Percentiles rank a stretch among this genome's conserved stretches.
Conservation (phyloP, 2,113 vertebrate species). For the Tretioscincus oriximinensis region DNA sequence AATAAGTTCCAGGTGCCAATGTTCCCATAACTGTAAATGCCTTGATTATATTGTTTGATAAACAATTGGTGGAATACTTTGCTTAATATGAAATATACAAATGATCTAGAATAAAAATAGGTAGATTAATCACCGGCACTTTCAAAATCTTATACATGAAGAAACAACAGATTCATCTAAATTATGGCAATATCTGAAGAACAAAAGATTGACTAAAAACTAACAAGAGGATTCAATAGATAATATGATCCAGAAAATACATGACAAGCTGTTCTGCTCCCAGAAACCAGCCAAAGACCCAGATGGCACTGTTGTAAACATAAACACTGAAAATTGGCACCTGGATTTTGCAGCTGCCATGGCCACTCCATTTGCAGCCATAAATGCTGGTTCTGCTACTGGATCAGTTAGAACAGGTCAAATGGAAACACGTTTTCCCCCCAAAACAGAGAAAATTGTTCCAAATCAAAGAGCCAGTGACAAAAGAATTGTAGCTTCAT, state of each 20-base stretch:
- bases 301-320: conserved; percentile 69
- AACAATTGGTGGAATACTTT: conserved; percentile 27
- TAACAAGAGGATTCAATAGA: conserved; percentile 49
- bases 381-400: conserved; percentile 64
- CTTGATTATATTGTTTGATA: conserved; percentile 22
- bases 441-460: conserved; percentile 3
- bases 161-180: conserved; percentile 37
- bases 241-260: conserved; percentile 8
- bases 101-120: conserved; percentile 28
- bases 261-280: conserved; percentile 27
- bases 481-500: neutral
- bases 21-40: neutral
- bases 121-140: conserved; percentile 47
- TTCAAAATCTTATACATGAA: conserved; percentile 15
- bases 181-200: conserved; percentile 37
- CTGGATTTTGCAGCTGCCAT: conserved; percentile 69
- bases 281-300: conserved; percentile 54
- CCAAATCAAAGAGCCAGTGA: conserved; percentile 27
- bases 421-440: conserved; percentile 59
- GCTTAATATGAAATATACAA: conserved; percentile 25
- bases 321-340: conserved; percentile 65
- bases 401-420: conserved; percentile 63
- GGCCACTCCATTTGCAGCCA: conserved; percentile 54
- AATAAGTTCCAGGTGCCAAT: neutral
- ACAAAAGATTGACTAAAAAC: conserved; percentile 47